Evolutionary conservation across 2,797 vertebrate species (phyloP).

Genomic region (Chelon auratus): DNA sequence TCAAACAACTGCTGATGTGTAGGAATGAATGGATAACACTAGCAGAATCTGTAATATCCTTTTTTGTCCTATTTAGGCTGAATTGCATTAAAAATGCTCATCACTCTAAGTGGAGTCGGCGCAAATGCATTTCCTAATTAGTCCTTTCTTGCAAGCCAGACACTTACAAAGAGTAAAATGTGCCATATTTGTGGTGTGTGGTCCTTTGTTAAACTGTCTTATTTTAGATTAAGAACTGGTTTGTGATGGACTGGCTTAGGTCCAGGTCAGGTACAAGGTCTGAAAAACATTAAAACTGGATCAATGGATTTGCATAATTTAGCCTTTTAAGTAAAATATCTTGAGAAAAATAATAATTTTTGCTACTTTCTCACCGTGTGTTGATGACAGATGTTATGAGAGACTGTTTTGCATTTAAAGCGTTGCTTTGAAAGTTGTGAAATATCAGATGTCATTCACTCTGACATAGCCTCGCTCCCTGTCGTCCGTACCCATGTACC

Average conservation of each 20-base stretch:
- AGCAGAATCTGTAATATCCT: constrained; percentile 31
- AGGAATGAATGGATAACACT: constrained; percentile 33
- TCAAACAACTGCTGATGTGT: constrained; percentile 33
- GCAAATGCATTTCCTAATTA: constrained; percentile 65
- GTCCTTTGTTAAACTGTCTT: constrained; percentile 6
- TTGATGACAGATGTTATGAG: neutral
- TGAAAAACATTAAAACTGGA: constrained; percentile 36
- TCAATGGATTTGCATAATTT: constrained; percentile 44
- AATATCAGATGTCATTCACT: constrained; percentile 9
- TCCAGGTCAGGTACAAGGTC: constrained; percentile 17
- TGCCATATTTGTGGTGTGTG: neutral
- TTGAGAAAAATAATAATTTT: neutral
- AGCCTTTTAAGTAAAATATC: constrained; percentile 9
- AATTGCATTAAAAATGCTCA: constrained; percentile 57
- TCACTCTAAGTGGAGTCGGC: constrained; percentile 49
- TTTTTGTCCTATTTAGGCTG: constrained; percentile 56
- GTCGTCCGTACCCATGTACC: neutral
- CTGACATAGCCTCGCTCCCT: no score
- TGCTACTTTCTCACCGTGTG: neutral
- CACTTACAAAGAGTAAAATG: constrained; percentile 37
- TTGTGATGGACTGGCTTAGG: constrained; percentile 44
- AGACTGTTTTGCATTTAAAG: neutral
- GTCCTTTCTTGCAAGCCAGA: constrained; percentile 55
- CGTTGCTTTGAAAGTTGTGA: constrained; percentile 8
- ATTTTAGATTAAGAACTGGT: constrained; percentile 31